A percentile compares a stretch with the other conserved stretches of the same genome.
These are phyloP conservation scores for Silurus lanzhouensis DNA, from an alignment of 2,797 vertebrate genomes.

Conservation along the genomic window DNA sequence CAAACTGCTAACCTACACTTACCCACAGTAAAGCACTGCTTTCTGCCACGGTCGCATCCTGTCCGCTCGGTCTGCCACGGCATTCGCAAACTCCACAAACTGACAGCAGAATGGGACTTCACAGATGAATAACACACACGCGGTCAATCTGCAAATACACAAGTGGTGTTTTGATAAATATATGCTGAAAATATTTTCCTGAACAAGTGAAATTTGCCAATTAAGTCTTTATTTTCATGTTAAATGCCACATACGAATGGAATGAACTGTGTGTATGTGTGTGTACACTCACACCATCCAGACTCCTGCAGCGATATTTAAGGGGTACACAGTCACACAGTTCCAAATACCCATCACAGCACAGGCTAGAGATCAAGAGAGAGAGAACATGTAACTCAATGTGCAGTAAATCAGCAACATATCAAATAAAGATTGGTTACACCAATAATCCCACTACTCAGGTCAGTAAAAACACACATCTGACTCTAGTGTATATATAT, in stretches of 20 bases:
- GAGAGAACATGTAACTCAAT: slow-evolving; percentile 37
- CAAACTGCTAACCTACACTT: background rate
- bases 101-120: slow-evolving; percentile 98
- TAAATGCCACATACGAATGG: background rate
- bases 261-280: background rate
- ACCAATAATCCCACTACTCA: background rate
- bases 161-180: slow-evolving; percentile 12
- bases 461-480: background rate
- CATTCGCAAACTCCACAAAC: slow-evolving; percentile 93
- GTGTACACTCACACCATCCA: slow-evolving; percentile 95
- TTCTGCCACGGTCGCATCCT: slow-evolving; percentile 93
- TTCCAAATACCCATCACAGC: slow-evolving; percentile 90
- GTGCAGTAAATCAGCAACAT: background rate
- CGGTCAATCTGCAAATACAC: slow-evolving; percentile 82
- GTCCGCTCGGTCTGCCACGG: slow-evolving; percentile 81
- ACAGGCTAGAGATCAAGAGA: slow-evolving; percentile 78
- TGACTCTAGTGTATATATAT: background rate
- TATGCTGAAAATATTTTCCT: background rate
- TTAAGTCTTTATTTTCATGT: background rate
- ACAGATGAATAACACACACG: slow-evolving; percentile 89
- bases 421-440: background rate
- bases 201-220: background rate
- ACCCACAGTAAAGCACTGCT: slow-evolving; percentile 94
- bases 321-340: slow-evolving; percentile 91
- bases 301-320: slow-evolving; percentile 93